Base-by-base conservation (phyloP, 2,888 invertebrate genomes). In the Anarsia innoxiella region DNA sequence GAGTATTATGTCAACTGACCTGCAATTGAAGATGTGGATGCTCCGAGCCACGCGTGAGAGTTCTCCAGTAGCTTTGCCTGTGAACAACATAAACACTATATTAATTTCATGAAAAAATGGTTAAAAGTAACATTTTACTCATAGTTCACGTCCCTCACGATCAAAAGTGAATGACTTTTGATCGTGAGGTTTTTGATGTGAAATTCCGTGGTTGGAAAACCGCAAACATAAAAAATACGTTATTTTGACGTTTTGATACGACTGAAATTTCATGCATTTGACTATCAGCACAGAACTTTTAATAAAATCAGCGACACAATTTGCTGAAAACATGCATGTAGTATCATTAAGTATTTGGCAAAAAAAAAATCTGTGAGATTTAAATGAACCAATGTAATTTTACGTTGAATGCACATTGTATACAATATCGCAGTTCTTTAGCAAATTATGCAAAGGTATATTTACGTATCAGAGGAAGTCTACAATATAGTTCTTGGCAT, bases 1-100 rank as follows among this genome's bases (percentile, higher is more conserved):
- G n/a, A 25, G 68, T 69, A 31, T 41, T 51, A 45, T 57, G 53
- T 66, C 51, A 66, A 91, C 93, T 90, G 91, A 95, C 95, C 95
- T 90, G 95, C 93, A 83, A 94, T 91, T 62, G 94, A 92, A 44
- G 95, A 94, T 44, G 94, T 93, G 51, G 94, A 93, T 59, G 94
- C 92, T 55, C 94, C 95, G 82, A 95, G 91, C 95, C 95, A 95
- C 70, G 94, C 93, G 76, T 95, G 95, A 51, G 95, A 94, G 56
- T 93, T 94, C 79, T 96, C 95, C 85, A 95, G 87, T 86, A 95
- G 89, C 87, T 95, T 95, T 62, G 95, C 95, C 95, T 95, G 91
- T 49, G 50, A 54, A 75, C 61, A 78, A 67, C n/a, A 72, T 66
- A 40, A 31, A 28, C 12, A 41, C 4, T 37, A 40, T 37, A 4